Evolutionary conservation across 2,888 invertebrate genomes (phyloP).

Genomic region (Drosophila paucipuncta): DNA sequence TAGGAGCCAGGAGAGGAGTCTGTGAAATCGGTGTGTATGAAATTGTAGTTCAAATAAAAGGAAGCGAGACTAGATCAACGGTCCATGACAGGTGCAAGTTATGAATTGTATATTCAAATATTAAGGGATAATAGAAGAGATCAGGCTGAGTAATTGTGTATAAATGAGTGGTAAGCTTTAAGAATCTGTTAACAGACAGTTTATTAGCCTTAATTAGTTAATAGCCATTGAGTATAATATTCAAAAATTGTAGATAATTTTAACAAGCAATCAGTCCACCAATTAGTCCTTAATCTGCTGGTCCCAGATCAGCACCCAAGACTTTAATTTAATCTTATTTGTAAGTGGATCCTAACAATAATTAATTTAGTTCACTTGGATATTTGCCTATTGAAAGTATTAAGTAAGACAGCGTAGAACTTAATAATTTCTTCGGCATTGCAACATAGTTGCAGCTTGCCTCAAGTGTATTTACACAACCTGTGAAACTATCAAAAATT

Average conservation of each 20-base stretch:
- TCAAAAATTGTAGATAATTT: background rate
- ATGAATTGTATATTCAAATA: background rate
- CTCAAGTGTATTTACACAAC: conserved; percentile 36
- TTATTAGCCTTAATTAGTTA: background rate
- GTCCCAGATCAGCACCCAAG: background rate
- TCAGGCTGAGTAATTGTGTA: too few relatives aligned
- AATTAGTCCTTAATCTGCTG: background rate
- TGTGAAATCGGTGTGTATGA: background rate
- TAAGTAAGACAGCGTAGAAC: background rate
- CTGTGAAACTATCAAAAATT: conserved; percentile 38
- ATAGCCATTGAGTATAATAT: background rate
- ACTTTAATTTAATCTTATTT: background rate
- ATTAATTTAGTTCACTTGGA: background rate
- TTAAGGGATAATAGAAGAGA: background rate
- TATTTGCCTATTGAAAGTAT: background rate
- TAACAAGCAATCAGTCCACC: background rate
- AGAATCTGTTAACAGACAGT: background rate
- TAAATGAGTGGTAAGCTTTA: background rate
- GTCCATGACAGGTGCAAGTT: background rate
- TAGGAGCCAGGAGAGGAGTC: background rate
- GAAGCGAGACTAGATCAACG: too few relatives aligned
- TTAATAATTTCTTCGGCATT: background rate
- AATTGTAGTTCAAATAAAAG: background rate
- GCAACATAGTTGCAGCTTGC: background rate
- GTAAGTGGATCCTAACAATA: background rate